A percentile compares a stretch with the other conserved stretches of the same genome.
These are phyloP conservation scores for Gymnarchus niloticus DNA, from an alignment of 2,113 vertebrate genomes.

Conservation along the genomic window DNA sequence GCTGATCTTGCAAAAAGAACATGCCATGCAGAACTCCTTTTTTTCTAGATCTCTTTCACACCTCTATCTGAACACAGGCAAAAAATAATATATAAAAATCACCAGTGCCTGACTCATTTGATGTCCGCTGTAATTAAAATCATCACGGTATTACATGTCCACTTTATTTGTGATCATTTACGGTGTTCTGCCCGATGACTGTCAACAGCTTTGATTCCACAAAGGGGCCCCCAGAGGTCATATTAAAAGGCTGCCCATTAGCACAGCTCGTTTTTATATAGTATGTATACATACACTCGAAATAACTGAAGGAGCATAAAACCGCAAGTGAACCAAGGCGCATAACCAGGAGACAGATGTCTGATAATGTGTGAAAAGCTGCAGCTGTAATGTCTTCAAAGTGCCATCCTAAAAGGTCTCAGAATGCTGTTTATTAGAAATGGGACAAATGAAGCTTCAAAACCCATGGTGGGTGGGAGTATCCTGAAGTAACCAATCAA, in stretches of 20 bases:
- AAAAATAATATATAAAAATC: conserved; percentile 50
- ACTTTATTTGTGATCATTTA: conserved; percentile 33
- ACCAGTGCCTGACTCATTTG: conserved; percentile 28
- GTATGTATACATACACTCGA: background rate
- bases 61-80: conserved; percentile 37
- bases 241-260: conserved; percentile 4
- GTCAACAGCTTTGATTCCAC: conserved; percentile 33
- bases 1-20: conserved; percentile 38
- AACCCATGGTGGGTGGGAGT: no score
- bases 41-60: conserved; percentile 10
- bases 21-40: conserved; percentile 17
- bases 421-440: background rate
- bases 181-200: conserved; percentile 22
- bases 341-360: background rate
- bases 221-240: conserved; percentile 25
- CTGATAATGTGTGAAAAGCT: background rate
- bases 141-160: background rate
- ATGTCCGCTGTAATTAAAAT: conserved; percentile 32
- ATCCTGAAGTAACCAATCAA: no score
- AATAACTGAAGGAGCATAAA: background rate
- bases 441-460: no score
- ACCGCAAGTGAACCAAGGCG: background rate
- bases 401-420: background rate
- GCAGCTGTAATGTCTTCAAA: no score
- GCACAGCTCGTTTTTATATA: background rate